Conservation (phyloP, 2,797 vertebrate genomes). For the Thamnophis elegans region DNA sequence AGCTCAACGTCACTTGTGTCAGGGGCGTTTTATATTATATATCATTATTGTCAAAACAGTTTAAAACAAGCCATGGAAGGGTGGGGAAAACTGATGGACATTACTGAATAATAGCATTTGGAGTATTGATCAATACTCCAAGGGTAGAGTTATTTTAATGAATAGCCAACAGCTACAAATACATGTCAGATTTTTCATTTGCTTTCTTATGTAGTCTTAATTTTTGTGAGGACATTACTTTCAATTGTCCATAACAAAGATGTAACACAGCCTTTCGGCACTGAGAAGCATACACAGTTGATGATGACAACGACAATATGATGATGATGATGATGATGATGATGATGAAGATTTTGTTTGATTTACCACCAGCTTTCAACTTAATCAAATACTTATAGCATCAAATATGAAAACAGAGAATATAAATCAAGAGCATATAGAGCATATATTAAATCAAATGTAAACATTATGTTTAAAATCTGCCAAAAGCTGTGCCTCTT, state of each 20-base stretch:
- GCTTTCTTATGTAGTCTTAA: not conserved
- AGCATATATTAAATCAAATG: not conserved
- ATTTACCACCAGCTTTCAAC: not conserved
- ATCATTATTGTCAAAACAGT: not conserved
- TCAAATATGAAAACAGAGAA: not conserved
- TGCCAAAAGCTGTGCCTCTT: not conserved
- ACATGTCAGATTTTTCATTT: constrained; percentile 1
- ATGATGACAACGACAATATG: not conserved
- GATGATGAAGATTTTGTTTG: not conserved
- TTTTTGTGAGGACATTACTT: not conserved
- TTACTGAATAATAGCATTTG: constrained; percentile 16
- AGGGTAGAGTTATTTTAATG: constrained; percentile 25
- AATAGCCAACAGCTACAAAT: constrained; percentile 29
- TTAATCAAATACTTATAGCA: not conserved
- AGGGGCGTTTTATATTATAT: too few relatives aligned
- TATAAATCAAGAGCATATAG: not conserved
- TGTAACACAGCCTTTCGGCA: not conserved
- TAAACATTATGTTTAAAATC: not conserved
- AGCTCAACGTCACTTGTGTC: too few relatives aligned
- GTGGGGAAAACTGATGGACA: not conserved
- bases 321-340: too few relatives aligned
- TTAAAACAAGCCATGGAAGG: not conserved
- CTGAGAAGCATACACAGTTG: not conserved
- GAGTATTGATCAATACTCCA: constrained; percentile 51
- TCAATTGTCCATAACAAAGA: not conserved